A percentile compares a stretch with the other conserved stretches of the same genome.
These are phyloP conservation scores for Saccopteryx leptura DNA, from an alignment of 2,113 vertebrate genomes.

Conservation along the genomic window DNA sequence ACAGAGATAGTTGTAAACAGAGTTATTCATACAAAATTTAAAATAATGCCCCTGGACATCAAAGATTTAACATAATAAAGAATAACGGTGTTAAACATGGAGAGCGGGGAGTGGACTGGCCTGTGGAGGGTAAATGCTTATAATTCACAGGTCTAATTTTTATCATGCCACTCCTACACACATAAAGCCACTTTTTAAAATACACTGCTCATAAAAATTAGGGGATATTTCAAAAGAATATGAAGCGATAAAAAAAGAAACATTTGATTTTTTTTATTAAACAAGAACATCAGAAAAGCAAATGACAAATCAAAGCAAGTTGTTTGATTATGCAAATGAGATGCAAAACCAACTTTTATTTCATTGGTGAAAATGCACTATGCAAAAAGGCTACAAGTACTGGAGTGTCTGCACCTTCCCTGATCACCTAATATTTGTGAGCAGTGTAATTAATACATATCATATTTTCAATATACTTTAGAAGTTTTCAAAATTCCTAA, in stretches of 20 bases:
- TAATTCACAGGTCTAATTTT: neutral
- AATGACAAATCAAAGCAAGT: no score
- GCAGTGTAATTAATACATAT: neutral
- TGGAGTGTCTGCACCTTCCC: no score
- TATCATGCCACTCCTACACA: neutral
- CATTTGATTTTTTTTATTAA: no score
- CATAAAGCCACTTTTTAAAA: neutral
- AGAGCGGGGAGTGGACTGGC: neutral
- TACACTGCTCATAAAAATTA: no score
- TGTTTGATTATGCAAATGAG: no score
- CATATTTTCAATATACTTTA: neutral
- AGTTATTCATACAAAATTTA: neutral
- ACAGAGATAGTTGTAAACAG: neutral
- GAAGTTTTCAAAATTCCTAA: slow-evolving; percentile 22
- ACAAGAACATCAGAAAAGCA: no score
- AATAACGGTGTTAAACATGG: neutral
- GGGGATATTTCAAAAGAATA: no score
- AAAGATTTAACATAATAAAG: slow-evolving; percentile 4
- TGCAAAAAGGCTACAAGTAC: no score
- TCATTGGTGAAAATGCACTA: no score
- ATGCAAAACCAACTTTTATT: no score
- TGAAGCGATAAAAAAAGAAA: no score
- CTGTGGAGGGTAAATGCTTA: neutral
- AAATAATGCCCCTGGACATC: slow-evolving; percentile 33
- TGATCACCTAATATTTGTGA: no score